A percentile compares a stretch with the other conserved stretches of the same genome.
Evolutionary conservation across 2,113 vertebrate genomes (phyloP).

Genomic region (Salminus brasiliensis): DNA sequence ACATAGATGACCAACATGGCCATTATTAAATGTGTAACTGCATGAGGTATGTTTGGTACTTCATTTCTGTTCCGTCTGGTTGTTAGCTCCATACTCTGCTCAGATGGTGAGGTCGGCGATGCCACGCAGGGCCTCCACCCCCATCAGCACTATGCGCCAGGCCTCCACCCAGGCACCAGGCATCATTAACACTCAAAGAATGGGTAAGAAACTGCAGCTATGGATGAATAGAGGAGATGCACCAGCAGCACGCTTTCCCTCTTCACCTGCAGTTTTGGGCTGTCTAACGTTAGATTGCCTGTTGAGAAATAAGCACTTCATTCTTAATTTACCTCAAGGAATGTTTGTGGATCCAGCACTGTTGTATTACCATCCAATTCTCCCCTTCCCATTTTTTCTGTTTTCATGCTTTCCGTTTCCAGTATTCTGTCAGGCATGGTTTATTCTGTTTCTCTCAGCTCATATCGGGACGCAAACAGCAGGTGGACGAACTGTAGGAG

Average conservation of each 20-base stretch:
- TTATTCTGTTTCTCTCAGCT: conserved; percentile 68
- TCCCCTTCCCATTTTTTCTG: not conserved
- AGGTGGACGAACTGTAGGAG: conserved; percentile 71
- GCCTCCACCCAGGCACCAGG: conserved; percentile 86
- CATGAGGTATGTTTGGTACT: not conserved
- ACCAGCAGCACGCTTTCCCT: too few relatives aligned
- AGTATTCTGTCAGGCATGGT: not conserved
- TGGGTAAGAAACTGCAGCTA: conserved; percentile 75
- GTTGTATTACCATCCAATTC: too few relatives aligned
- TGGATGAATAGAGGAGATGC: not conserved
- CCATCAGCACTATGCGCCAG: conserved; percentile 83
- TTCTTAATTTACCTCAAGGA: too few relatives aligned
- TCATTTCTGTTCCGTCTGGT: conserved; percentile 13
- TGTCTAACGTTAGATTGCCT: too few relatives aligned
- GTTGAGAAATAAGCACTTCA: too few relatives aligned
- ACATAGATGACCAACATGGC: too few relatives aligned
- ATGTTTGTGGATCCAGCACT: not conserved
- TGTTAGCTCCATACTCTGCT: conserved; percentile 70
- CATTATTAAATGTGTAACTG: not conserved
- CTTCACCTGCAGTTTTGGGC: too few relatives aligned
- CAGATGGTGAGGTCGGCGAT: conserved; percentile 70
- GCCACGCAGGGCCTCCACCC: conserved; percentile 72
- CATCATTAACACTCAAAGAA: conserved; percentile 78
- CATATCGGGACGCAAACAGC: conserved; percentile 93
- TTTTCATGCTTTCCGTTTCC: not conserved